A percentile compares a stretch with the other conserved stretches of the same genome.
These are phyloP conservation scores for Sebastes fasciatus DNA, from an alignment of 2,113 vertebrate genomes.

Conservation along the genomic window DNA sequence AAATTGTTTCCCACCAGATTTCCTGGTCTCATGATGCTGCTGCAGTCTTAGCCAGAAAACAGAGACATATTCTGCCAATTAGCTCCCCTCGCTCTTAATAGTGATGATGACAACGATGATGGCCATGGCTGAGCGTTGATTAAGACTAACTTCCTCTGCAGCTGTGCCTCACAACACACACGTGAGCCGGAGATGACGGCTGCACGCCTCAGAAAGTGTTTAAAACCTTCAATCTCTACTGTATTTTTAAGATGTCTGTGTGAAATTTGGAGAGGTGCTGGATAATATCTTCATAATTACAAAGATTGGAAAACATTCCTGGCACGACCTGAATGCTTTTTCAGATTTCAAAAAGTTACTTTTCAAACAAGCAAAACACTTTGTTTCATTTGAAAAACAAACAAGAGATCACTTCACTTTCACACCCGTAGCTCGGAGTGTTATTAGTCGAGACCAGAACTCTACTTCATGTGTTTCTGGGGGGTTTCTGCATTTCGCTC, in stretches of 20 bases:
- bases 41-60: slow-evolving; percentile 10
- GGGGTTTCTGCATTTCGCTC: too few relatives aligned
- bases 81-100: slow-evolving; percentile 29
- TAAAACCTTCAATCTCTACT: not conserved
- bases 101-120: slow-evolving; percentile 37
- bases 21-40: not conserved
- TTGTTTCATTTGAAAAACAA: too few relatives aligned
- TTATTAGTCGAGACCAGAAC: too few relatives aligned
- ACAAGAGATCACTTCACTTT: not conserved
- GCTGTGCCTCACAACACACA: slow-evolving; percentile 27
- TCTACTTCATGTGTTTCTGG: too few relatives aligned
- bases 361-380: not conserved
- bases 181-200: not conserved
- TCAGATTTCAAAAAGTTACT: not conserved
- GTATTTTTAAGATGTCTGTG: not conserved
- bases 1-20: not conserved
- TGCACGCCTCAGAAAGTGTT: not conserved
- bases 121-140: slow-evolving; percentile 37
- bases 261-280: not conserved
- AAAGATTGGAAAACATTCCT: not conserved
- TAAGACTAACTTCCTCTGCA: slow-evolving; percentile 24
- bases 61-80: slow-evolving; percentile 28
- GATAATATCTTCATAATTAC: not conserved
- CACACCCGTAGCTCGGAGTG: not conserved
- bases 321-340: not conserved